Evolutionary conservation across 2,113 vertebrate genomes (phyloP), one percentile per base, ranked within the genome.

Genomic region (Copsychus sechellarum): DNA sequence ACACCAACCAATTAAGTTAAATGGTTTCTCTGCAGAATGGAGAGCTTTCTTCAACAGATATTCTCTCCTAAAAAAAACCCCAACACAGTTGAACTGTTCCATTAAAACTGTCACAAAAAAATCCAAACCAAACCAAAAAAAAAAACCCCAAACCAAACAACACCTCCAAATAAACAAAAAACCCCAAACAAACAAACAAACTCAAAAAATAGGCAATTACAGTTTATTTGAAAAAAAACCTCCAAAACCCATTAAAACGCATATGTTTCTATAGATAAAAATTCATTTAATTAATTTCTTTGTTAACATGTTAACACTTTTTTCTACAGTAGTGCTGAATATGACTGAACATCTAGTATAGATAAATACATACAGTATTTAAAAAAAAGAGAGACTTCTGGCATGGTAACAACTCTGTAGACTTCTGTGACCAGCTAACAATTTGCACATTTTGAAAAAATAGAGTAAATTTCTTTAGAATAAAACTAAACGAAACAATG

Each of bases 141-240:
- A 12, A 26, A 19, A 45, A 16, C 18, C 5, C 18, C 5, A 73
- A 57, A 26, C 5, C 3, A 4, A 20, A 13, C 9, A 29, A 54
- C 7, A 7, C 10, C 11, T 14, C 3, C 4, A 13, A 28, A 34
- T 14, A 48, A 21, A 8, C 8, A 33, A 40, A 56, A 56, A n/a
- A 24, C 5, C 8, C 7, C 56, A 45, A 23, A 0, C 17, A 23
- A 25, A 3, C 2, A 38, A 66, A 5, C 2, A 51, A 65, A 15
- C n/a, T 17, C 8, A 15, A 51, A 62, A 53, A 33, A 34, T 18
- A 15, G 5, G 0, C 7, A 60, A 42, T 20, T 28, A 43, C 40
- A 43, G 3, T 38, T 15, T 71, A 26, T 57, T n/a, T 74, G 26
- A 38, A 86, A 54, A 45, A 65, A 34, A 15, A 13, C 57, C 14